These are phyloP conservation scores for Xestia c-nigrum DNA, from an alignment of 2,888 invertebrate genomes.

Conservation along the genomic window DNA sequence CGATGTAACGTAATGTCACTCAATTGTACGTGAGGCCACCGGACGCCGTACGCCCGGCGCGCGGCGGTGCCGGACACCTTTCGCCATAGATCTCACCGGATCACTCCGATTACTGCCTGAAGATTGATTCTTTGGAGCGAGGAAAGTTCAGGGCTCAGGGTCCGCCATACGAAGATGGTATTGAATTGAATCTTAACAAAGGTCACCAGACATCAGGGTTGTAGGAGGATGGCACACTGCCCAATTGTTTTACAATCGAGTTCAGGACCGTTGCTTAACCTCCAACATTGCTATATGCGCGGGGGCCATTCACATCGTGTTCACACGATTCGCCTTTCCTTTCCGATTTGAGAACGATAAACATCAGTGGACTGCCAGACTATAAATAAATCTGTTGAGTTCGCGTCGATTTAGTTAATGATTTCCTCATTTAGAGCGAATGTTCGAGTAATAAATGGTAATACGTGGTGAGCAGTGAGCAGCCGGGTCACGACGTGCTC, in stretches of 20 bases:
- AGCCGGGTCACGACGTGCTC: slow-evolving; percentile 20
- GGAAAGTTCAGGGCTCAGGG: slow-evolving; percentile 13
- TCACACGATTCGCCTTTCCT: slow-evolving; percentile 29
- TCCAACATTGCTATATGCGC: slow-evolving; percentile 3
- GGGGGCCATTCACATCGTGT: slow-evolving; percentile 27
- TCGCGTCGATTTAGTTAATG: slow-evolving; percentile 32
- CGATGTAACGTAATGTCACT: slow-evolving; percentile 2
- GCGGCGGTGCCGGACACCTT: not conserved
- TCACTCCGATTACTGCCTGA: not conserved
- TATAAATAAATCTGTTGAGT: slow-evolving; percentile 26
- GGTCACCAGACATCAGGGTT: not conserved
- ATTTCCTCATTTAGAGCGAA: slow-evolving; percentile 46
- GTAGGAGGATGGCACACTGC: not conserved
- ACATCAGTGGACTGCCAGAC: slow-evolving; percentile 26
- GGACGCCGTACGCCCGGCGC: not conserved
- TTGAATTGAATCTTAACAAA: not conserved
- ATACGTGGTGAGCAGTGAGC: not conserved
- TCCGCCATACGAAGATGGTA: not conserved
- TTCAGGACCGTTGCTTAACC: slow-evolving; percentile 20
- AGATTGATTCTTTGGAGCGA: slow-evolving; percentile 17
- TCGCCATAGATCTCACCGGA: not conserved
- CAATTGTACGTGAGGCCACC: slow-evolving; percentile 19
- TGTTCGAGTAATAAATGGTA: slow-evolving; percentile 12
- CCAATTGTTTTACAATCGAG: not conserved
- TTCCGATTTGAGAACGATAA: slow-evolving; percentile 37